Evolutionary conservation across 2,888 invertebrate genomes (phyloP), one percentile per base, ranked within the genome.

Genomic region (Drosophila fulvimacula): DNA sequence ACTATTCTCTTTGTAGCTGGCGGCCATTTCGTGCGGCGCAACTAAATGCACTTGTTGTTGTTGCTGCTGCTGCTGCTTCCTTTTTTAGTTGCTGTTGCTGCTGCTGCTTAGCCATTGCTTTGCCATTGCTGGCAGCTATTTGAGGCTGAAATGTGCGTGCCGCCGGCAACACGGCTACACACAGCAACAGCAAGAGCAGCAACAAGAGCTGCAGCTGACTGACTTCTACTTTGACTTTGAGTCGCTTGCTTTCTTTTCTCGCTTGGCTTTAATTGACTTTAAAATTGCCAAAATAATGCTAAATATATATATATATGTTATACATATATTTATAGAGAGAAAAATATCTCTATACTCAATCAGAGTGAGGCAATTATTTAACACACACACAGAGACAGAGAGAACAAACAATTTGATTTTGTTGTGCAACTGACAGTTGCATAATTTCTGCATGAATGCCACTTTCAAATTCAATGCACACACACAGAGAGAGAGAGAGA

Each of bases 381-480:
- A 49, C 49, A 34, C 53, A 39, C 48, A 27, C n/a, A 24, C 13
- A 48, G 21, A 55, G 24, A 30, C 17, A 34, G 41, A 48, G 30
- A 56, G 41, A 56, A 58, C 74, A 75, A 73, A 60, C 81, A 81
- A 81, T 83, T 77, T 79, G 86, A 82, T 79, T 81, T 78, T 74
- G 84, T 83, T 74, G 76, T 87, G 89, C 85, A 87, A 88, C 88
- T 89, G 85, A 88, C 85, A 87, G 82, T 89, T 78, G 85, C 89
- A 89, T 75, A 75, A 79, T 78, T 82, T 85, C 89, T 88, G 78
- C 69, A 67, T 82, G 85, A 80, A 73, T 89, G 88, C 81, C 73
- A 76, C 72, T 77, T 76, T 68, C 74, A 62, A 81, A 76, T 74
- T 79, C 76, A 74, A 58, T 80, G 81, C 70, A 76, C 74, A 74